Evolutionary conservation across 1,140 invertebrate genomes (phyloP), one percentile per base, ranked within the genome.

Genomic region (Camponotus pennsylvanicus): DNA sequence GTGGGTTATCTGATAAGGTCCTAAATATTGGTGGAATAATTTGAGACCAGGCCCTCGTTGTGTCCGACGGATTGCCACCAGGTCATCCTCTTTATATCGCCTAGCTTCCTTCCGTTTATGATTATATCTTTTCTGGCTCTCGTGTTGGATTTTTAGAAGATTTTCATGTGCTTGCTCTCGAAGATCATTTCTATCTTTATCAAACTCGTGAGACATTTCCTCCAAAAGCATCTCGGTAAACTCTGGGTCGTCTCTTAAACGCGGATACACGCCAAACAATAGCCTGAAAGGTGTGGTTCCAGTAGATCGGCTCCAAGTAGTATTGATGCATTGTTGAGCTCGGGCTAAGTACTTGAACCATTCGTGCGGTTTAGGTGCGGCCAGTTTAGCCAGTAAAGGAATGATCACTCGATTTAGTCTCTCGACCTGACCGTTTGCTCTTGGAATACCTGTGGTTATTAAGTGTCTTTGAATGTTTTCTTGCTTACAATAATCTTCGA

Each of bases 61-160:
- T 1, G 66, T 67, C 8, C 66, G 3, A 9, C n/a, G 9, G 18
- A 67, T 67, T 11, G 37, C 66, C 2, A 67, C 66, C 7, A 91
- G 11, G 27, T 92, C 91, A 6, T 71, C 87, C 8, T 63, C 42
- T 15, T 80, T 6, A 52, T 91, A 92, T 40, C 76, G 83, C 3
- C 2, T 75, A 40, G 87, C 75, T 57, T 83, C 45, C 13, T 89
- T 90, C 18, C 87, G 71, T 42, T 83, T 88, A n/a, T 64, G 82
- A 40, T 94, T 89, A 77, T 75, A 94, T 9, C 15, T 83, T 57
- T 86, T 90, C n/a, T 37, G 85, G 73, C 93, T 93, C 84, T 93
- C 90, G 59, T 91, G 87, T 78, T 93, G 93, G 1, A 91, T 75
- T 37, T 86, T 90, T 27, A 71, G n/a, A 9, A 94, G 91, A 61